A percentile compares a stretch with the other conserved stretches of the same genome.
These are phyloP conservation scores for Parambassis ranga DNA, from an alignment of 2,797 vertebrate genomes.

Conservation along the genomic window DNA sequence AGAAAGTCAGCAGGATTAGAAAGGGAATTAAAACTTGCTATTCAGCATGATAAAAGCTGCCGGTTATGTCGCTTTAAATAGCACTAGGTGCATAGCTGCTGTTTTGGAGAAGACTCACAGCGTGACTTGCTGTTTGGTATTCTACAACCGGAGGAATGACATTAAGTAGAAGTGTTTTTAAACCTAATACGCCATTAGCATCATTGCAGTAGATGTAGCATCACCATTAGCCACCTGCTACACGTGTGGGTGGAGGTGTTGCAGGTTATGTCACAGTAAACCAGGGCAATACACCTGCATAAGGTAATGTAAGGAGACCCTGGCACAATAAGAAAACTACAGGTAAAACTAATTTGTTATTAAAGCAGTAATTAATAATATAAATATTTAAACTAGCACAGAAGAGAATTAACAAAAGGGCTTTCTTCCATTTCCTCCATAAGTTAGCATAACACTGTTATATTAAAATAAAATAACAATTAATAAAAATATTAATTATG, in stretches of 20 bases:
- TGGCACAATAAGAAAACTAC: too few species aligned
- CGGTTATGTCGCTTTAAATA: not conserved
- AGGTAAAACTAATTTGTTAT: too few species aligned
- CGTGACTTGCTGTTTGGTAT: not conserved
- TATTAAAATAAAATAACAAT: too few species aligned
- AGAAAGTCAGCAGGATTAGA: not conserved
- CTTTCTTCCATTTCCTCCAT: too few species aligned
- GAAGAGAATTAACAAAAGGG: too few species aligned
- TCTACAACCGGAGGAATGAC: not conserved
- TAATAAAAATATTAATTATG: too few species aligned
- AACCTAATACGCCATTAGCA: not conserved
- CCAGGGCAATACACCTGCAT: not conserved
- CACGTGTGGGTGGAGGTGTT: not conserved
- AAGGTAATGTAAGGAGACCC: not conserved
- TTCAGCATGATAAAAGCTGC: not conserved
- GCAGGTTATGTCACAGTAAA: not conserved
- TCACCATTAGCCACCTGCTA: not conserved
- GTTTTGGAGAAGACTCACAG: too few species aligned
- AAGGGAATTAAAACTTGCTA: too few species aligned
- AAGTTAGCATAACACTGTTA: too few species aligned
- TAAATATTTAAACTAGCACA: too few species aligned
- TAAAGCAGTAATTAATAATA: too few species aligned
- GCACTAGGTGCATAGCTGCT: too few species aligned
- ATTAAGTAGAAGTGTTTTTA: not conserved
- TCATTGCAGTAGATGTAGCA: not conserved